Base-by-base conservation (phyloP, 2,888 invertebrate genomes). In the Cybosia mesomella region DNA sequence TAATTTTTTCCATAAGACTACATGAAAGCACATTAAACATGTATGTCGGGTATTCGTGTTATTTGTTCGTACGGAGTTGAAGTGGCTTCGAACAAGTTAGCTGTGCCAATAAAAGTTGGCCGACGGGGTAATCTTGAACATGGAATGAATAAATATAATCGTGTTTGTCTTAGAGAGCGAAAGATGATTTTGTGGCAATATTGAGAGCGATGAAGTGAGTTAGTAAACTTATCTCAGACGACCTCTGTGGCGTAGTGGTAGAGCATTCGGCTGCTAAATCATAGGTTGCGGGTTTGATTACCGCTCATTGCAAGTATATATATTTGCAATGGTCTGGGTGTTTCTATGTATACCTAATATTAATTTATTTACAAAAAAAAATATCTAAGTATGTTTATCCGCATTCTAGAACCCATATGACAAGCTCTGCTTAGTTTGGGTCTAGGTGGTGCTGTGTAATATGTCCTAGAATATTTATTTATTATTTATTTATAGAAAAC, bases 1-100 rank as follows among this genome's bases (percentile, higher is more conserved):
- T 59, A 15, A 53, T 67, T 63, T 57, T 72, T 73, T 70, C 70
- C 59, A 71, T 75, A 70, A 70, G 76, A 72, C 79, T 68, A 76
- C 75, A 72, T 73, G 58, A 73, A 81, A 70, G 74, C 66, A 71
- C 80, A 85, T 87, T 85, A 87, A 85, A 86, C 82, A 88, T 87
- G 84, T 83, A 85, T 83, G 77, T 59, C 61, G 67, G 28, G 66
- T 53, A 32, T 70, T 63, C 59, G 58, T 76, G 83, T 84, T 83
- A 83, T 83, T 75, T 75, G 76, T 84, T 76, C 72, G 64, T 59
- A 54, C 36, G 4, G 55, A 66, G 54, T 64, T 70, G 61, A 76
- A 81, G 74, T 75, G 69, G 73, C 72, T 71, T 72, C 64, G 63
- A 49, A 36, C 49, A 76, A 80, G 71, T 79, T 74, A 58, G 64